Base-by-base conservation (phyloP, 2,797 vertebrate species). In the Manis javanica region DNA sequence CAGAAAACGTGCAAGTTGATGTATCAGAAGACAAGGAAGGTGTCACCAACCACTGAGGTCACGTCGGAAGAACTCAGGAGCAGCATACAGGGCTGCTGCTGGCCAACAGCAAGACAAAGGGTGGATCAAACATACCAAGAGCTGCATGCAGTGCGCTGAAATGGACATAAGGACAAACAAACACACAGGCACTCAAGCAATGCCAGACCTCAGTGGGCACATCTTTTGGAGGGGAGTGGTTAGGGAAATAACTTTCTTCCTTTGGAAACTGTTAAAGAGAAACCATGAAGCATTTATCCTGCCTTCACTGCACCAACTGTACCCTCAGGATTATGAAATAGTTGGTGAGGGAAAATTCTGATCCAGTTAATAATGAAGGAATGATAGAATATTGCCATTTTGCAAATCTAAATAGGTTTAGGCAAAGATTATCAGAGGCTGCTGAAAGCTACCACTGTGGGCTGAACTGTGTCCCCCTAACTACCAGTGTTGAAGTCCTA, bases 241-340 rank as follows among this genome's bases (percentile, higher is more conserved):
- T 77, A n/a, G 18, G 12, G 34, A 87, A 90, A 87, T 2, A 61
- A 37, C 26, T 61, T 87, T 87, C 19, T 46, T 57, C 61, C 37
- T 90, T 37, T 61, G 16, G 87, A 85, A 97, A 42, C 16, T 81
- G 39, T 19, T 29, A 91, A 90, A 72, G 39, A 23, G 53, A 83
- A 59, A 14, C 10, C 64, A 29, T 66, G 19, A 78, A 85, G 29
- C 37, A 89, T 5, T 31, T 68, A 55, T 88, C 16, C 46, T 78
- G 2, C 4, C 68, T 84, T 71, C 39, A 55, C 16, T 57, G 14
- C 2, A 63, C 39, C 46, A 24, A 77, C 12, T 55, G 57, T 68
- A 31, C 26, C 26, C 14, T 69, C 37, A 77, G 31, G 10, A 86
- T 59, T 46, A 53, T 8, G 9, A 34, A 84, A 39, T 5, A 82